Evolutionary conservation across 2,888 invertebrate species (phyloP), one percentile per base, ranked within the genome.

Genomic region (Temnothorax rugatulus): DNA sequence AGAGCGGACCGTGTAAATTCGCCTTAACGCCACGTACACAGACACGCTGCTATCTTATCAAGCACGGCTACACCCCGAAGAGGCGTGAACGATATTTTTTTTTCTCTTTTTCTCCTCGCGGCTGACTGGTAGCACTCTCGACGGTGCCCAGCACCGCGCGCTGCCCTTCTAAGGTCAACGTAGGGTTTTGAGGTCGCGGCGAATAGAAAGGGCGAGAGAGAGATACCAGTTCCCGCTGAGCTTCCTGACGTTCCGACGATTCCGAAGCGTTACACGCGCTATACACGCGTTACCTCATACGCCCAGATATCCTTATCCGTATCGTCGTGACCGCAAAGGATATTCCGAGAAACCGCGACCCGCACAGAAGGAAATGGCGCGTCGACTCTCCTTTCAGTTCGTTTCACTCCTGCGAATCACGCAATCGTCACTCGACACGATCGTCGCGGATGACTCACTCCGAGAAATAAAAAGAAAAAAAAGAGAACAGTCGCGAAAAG

Each of bases 1-100:
- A 68, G 44, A 69, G 54, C 13, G 44, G 0, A 44, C 15, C 29
- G 57, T 50, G 68, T 79, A 79, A 57, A 69, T 79, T 69, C 11
- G 69, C 21, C 69, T 68, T 44, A 68, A 82, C 64, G 68, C 59
- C 59, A 44, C 79, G 34, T 69, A 73, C n/a, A 74, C 21, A 50
- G 41, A 41, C 54, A 52, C 54, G 68, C 64, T 64, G 38, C 82
- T 90, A 92, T 92, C 92, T 92, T 91, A 92, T 92, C 92, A 77
- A 29, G 34, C 71, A n/a, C 82, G 85, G 90, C 85, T 90, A 91
- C 90, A 90, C 90, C 91, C 90, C 88, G 83, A 84, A 86, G 89
- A 92, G 92, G 92, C 92, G 91, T 91, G 84, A 89, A 91, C 90
- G 88, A 92, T 92, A 90, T 91, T 89, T 87, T 85, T 90, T 86